These are phyloP conservation scores for Anguilla pacifica DNA, from an alignment of 2,797 vertebrate species.

Conservation along the genomic window DNA sequence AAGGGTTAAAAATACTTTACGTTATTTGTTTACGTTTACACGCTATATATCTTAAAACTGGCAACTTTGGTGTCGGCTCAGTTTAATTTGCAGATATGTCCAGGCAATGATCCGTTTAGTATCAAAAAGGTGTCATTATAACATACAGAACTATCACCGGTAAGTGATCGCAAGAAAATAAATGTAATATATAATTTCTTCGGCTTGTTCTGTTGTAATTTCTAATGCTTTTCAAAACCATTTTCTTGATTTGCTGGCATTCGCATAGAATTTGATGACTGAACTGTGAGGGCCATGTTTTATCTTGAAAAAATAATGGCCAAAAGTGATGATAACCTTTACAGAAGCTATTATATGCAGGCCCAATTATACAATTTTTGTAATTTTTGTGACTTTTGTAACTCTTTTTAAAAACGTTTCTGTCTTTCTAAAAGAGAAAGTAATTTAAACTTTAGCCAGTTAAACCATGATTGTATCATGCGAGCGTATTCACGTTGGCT, in stretches of 20 bases:
- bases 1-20: not conserved
- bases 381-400: not conserved
- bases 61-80: not conserved
- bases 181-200: slow-evolving; percentile 1
- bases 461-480: not conserved
- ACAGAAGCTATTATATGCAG: not conserved
- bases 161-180: slow-evolving; percentile 13
- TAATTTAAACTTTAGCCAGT: not conserved
- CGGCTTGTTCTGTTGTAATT: not conserved
- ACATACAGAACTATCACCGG: slow-evolving; percentile 8
- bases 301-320: slow-evolving; percentile 15
- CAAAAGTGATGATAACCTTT: not conserved
- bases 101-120: not conserved
- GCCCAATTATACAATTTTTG: not conserved
- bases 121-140: not conserved
- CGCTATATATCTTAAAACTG: not conserved
- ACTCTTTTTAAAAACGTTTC: not conserved
- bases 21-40: not conserved
- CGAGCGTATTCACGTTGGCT: not conserved
- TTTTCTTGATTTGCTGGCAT: not conserved
- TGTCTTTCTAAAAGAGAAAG: too few relatives aligned
- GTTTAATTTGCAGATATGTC: not conserved
- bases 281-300: not conserved
- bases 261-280: not conserved
- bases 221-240: not conserved